Base-by-base conservation (phyloP, 2,113 vertebrate genomes). In the Prietella phreatophila region DNA sequence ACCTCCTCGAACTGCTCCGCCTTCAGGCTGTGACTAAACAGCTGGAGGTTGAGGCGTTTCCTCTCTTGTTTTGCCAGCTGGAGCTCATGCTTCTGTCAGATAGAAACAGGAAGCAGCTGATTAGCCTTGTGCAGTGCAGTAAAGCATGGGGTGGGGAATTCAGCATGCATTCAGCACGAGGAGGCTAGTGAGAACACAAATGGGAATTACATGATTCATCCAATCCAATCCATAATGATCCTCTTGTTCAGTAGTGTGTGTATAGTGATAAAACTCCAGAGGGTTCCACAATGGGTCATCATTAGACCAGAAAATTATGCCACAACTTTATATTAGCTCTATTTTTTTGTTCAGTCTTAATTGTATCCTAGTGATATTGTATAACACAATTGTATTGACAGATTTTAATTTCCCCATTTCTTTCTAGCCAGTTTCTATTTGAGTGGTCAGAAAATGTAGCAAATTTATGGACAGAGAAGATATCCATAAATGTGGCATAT, bases 1-100 rank as follows among this genome's bases (percentile, higher is more conserved):
- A 97, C 97, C 97, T 97, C 95, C 85, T 95, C 93, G 91, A 93
- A 94, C n/a, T 94, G 95, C 89, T 91, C 88, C 8, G 93, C 93
- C 92, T 90, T 94, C 87, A 93, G 88, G 60, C 93, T 94, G 83
- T 92, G 92, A 88, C 82, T 93, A 47, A 94, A 95, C 91, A 95
- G 86, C 85, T 95, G 94, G 69, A 91, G 90, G 88, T 94, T 97
- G 93, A 96, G 92, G 83, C 85, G 86, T 56, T 83, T 92, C 90
- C 93, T 92, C 86, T 95, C 95, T 86, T 92, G 95, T 93, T 92
- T 88, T 33, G 93, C 95, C 93, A 95, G 94, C 91, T 95, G 94
- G 90, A 96, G 95, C 92, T 95, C 96, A 90, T 94, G 89, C 91
- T 95, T 96, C 97, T 98, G 84, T 27, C 42, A 86, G n/a, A 50